phyloP scores from a whole-genome alignment of 2,797 vertebrate species.

The Pelobates cultripes region DNA sequence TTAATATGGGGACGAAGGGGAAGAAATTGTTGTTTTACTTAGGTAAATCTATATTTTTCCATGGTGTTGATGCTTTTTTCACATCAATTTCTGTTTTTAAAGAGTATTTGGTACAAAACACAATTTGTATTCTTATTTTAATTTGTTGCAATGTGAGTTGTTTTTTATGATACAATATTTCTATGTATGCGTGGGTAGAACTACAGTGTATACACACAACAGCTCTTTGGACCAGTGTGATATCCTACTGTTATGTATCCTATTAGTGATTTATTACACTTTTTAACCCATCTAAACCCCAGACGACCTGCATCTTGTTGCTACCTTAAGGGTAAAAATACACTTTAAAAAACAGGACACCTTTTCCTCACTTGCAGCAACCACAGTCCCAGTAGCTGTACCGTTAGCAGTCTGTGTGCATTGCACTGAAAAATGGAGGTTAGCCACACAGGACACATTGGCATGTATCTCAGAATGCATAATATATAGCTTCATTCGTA shows the following conservation, averaged over 20 bases:
- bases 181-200: conserved; percentile 66
- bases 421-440: no score
- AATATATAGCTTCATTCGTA: no score
- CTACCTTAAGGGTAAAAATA: no score
- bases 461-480: no score
- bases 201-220: conserved; percentile 59
- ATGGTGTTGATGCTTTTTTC: conserved; percentile 60
- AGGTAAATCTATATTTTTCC: conserved; percentile 61
- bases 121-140: conserved; percentile 57
- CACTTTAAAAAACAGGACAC: no score
- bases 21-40: conserved; percentile 21
- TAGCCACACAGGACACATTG: no score
- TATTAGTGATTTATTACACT: no score
- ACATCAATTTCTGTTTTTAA: conserved; percentile 59
- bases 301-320: no score
- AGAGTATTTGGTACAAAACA: conserved; percentile 64
- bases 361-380: no score
- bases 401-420: no score
- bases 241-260: conserved; percentile 4
- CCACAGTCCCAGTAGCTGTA: no score
- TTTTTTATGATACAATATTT: conserved; percentile 53
- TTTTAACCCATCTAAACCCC: no score
- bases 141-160: conserved; percentile 58
- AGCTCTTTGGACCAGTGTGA: conserved; percentile 57
- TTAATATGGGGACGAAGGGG: not conserved